Evolutionary conservation across 1,140 invertebrate species (phyloP).

Genomic region (Trichonephila inaurata): DNA sequence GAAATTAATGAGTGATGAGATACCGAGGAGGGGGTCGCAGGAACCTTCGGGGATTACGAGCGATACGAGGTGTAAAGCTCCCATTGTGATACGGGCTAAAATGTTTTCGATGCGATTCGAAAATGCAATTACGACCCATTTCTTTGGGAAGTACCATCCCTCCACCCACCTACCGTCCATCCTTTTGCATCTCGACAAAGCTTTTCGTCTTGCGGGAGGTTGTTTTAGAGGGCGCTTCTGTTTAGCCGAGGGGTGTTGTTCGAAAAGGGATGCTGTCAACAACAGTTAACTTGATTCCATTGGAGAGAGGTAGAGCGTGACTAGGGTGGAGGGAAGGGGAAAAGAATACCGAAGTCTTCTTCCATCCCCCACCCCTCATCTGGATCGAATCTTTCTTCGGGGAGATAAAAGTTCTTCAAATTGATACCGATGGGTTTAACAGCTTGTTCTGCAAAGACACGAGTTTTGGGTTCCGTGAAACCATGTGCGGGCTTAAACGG

Average conservation of each 20-base stretch:
- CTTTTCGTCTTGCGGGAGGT: background rate
- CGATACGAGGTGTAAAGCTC: conserved; percentile 44
- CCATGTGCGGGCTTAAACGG: background rate
- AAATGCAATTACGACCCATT: conserved; percentile 67
- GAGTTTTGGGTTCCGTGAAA: background rate
- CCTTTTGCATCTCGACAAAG: conserved; percentile 57
- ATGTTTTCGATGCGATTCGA: conserved; percentile 62
- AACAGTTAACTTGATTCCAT: conserved; percentile 61
- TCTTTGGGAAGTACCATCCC: background rate
- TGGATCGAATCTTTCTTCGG: conserved; percentile 9
- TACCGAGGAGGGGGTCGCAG: background rate
- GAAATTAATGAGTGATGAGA: conserved; percentile 70
- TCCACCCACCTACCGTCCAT: background rate
- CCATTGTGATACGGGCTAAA: conserved; percentile 64
- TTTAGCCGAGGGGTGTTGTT: conserved; percentile 14
- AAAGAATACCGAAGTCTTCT: background rate
- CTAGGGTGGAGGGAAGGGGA: background rate
- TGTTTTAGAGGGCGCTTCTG: conserved; percentile 49
- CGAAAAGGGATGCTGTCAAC: conserved; percentile 60
- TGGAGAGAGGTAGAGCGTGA: conserved; percentile 34
- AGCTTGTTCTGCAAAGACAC: background rate
- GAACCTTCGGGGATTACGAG: conserved; percentile 14
- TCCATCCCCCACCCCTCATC: too few species aligned
- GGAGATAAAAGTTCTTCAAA: conserved; percentile 33
- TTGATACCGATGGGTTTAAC: conserved; percentile 56